These are phyloP conservation scores for Urosaurus nigricauda DNA, from an alignment of 2,797 vertebrate species.

Conservation along the genomic window DNA sequence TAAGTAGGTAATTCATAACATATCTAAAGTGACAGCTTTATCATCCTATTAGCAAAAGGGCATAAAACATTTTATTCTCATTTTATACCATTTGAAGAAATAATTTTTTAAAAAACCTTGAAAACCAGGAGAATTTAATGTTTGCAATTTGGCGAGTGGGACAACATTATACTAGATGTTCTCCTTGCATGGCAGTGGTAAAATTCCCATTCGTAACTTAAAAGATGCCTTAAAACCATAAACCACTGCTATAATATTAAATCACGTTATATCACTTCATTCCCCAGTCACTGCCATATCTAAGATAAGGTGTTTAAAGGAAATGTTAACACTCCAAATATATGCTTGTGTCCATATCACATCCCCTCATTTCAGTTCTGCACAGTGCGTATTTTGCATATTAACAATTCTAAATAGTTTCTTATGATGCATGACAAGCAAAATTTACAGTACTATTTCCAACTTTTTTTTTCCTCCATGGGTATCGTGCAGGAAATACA, in stretches of 20 bases:
- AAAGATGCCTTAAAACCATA: slow-evolving; percentile 67
- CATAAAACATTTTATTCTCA: slow-evolving; percentile 63
- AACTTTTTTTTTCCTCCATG: slow-evolving; percentile 28
- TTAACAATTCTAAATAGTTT: slow-evolving; percentile 58
- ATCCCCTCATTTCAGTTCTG: slow-evolving; percentile 33
- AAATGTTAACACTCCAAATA: slow-evolving; percentile 65
- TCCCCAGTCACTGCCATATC: slow-evolving; percentile 59
- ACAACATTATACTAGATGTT: slow-evolving; percentile 24
- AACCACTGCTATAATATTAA: slow-evolving; percentile 73
- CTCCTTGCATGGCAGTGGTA: slow-evolving; percentile 9
- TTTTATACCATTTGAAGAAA: slow-evolving; percentile 56
- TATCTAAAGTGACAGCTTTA: slow-evolving; percentile 60
- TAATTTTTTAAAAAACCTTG: slow-evolving; percentile 41
- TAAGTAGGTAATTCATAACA: slow-evolving; percentile 59
- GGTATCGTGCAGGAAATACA: slow-evolving; percentile 43
- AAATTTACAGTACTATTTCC: slow-evolving; percentile 59
- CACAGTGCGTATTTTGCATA: slow-evolving; percentile 46
- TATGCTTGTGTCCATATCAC: slow-evolving; percentile 46
- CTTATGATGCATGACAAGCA: slow-evolving; percentile 51
- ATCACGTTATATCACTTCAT: slow-evolving; percentile 56
- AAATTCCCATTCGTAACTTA: slow-evolving; percentile 64
- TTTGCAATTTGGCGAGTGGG: slow-evolving; percentile 41
- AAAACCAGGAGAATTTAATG: slow-evolving; percentile 68
- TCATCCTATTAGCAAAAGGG: slow-evolving; percentile 45
- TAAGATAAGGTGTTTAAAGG: slow-evolving; percentile 65